phyloP scores from a whole-genome alignment of 2,888 invertebrate genomes.

The Pristionchus maxplancki region DNA sequence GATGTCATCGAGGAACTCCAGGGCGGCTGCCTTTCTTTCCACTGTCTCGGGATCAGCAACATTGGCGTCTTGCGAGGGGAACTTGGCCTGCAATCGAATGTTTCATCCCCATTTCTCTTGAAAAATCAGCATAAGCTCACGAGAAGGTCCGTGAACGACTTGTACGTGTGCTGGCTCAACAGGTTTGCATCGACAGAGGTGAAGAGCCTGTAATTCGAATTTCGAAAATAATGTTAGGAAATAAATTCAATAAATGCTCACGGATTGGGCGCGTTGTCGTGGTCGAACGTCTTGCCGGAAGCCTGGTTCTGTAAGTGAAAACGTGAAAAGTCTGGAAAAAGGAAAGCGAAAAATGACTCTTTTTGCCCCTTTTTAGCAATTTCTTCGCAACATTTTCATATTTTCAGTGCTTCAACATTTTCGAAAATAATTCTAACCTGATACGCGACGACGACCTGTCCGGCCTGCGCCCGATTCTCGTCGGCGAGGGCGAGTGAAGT shows the following conservation, averaged over 20 bases:
- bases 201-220: conserved; percentile 57
- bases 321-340: no score
- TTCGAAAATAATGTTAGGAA: neutral
- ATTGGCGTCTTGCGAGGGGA: neutral
- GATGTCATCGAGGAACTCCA: conserved; percentile 29
- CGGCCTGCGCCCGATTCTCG: neutral
- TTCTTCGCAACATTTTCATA: no score
- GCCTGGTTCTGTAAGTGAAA: neutral
- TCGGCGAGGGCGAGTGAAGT: neutral
- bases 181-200: conserved; percentile 61
- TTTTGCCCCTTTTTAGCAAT: no score
- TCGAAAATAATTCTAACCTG: neutral
- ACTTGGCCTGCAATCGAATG: neutral
- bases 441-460: conserved; percentile 19
- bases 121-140: conserved; percentile 45
- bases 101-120: neutral
- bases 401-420: no score
- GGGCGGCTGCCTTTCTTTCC: neutral
- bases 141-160: conserved; percentile 58
- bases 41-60: neutral
- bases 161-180: conserved; percentile 55
- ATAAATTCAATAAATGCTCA: neutral
- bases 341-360: no score
- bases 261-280: conserved; percentile 44
- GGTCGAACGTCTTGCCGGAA: conserved; percentile 5